These are phyloP conservation scores for Ellobius talpinus DNA, from an alignment of 2,113 vertebrate genomes.

Conservation along the genomic window DNA sequence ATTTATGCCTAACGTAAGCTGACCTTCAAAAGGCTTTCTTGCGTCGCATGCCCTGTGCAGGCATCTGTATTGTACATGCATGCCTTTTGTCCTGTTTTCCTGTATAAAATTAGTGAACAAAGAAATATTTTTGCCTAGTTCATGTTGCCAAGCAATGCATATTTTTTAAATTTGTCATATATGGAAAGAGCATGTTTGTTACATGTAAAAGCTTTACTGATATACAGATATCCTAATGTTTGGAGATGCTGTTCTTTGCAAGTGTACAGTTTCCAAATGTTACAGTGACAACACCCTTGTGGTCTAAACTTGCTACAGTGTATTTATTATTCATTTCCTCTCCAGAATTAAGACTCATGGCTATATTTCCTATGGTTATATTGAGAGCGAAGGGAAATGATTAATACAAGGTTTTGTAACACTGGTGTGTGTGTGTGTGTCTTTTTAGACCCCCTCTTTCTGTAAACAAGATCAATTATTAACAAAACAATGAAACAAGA, in stretches of 20 bases:
- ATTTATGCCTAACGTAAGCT: slow-evolving; percentile 91
- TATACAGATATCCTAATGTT: slow-evolving; percentile 88
- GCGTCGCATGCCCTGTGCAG: slow-evolving; percentile 88
- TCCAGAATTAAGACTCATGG: slow-evolving; percentile 89
- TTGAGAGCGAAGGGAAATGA: slow-evolving; percentile 91
- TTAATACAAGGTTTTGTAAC: slow-evolving; percentile 95
- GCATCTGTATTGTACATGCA: slow-evolving; percentile 89
- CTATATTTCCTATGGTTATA: slow-evolving; percentile 91
- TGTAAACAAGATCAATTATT: neutral
- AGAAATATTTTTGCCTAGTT: slow-evolving; percentile 93
- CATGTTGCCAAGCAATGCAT: slow-evolving; percentile 92
- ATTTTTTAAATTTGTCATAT: slow-evolving; percentile 91
- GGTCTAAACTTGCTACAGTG: slow-evolving; percentile 89
- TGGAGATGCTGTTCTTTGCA: slow-evolving; percentile 90
- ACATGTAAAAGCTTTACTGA: slow-evolving; percentile 91
- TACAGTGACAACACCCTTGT: slow-evolving; percentile 89
- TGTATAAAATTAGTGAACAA: slow-evolving; percentile 92
- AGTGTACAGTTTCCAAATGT: slow-evolving; percentile 93
- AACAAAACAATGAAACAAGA: neutral
- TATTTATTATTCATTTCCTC: slow-evolving; percentile 93
- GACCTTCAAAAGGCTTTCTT: slow-evolving; percentile 86
- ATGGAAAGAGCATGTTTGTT: slow-evolving; percentile 92
- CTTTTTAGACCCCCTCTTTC: slow-evolving; percentile 19
- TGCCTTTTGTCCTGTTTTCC: slow-evolving; percentile 87
- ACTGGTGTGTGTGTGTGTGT: slow-evolving; percentile 74